Conservation (phyloP, 2,113 vertebrate genomes). For the Ameiurus melas region DNA sequence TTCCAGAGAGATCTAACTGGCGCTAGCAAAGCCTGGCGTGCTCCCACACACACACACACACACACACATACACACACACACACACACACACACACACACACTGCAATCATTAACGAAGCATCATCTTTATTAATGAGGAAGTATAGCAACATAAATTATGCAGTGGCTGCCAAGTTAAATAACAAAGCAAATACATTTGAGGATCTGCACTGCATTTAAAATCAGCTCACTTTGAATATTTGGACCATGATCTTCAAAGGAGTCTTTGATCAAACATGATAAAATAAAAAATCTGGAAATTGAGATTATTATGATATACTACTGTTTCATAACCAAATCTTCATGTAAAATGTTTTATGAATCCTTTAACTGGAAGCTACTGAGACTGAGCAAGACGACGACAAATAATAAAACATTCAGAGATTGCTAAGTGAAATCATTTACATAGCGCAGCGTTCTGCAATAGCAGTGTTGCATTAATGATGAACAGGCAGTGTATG, state of each 20-base stretch:
- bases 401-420: not conserved
- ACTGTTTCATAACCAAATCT: not conserved
- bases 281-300: not conserved
- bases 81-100: not conserved
- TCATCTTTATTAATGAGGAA: constrained; percentile 38
- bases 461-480: not conserved
- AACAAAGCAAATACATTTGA: constrained; percentile 36
- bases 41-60: not conserved
- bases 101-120: constrained; percentile 13
- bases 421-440: not conserved
- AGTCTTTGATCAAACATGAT: not conserved
- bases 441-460: not conserved
- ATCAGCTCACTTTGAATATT: not conserved
- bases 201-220: not conserved
- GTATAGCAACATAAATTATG: constrained; percentile 39
- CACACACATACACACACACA: not conserved
- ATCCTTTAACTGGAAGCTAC: not conserved
- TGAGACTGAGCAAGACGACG: not conserved
- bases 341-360: not conserved
- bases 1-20: not conserved
- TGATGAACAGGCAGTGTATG: not conserved
- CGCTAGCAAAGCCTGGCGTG: not conserved
- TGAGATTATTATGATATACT: not conserved
- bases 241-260: not conserved
- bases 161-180: constrained; percentile 29